phyloP scores from a whole-genome alignment of 1,140 invertebrate species.

The Goniozus legneri region DNA sequence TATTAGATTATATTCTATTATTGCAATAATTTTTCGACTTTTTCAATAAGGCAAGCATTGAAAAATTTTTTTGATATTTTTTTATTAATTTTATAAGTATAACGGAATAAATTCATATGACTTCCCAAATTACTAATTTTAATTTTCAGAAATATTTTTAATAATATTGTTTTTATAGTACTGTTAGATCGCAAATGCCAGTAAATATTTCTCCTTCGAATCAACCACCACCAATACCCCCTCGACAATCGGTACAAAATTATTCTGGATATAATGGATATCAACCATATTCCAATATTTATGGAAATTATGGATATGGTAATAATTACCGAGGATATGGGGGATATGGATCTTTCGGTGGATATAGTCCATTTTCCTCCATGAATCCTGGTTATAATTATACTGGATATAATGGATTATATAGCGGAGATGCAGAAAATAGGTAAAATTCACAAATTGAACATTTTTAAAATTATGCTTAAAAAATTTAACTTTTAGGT shows the following conservation, averaged over 20 bases:
- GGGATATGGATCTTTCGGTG: constrained; percentile 24
- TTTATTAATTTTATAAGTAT: no score
- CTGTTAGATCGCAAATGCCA: no score
- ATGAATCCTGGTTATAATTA: constrained; percentile 40
- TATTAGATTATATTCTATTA: no score
- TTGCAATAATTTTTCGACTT: no score
- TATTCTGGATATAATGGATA: constrained; percentile 33
- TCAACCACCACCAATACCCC: constrained; percentile 41
- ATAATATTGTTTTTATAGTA: no score
- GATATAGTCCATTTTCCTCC: constrained; percentile 30
- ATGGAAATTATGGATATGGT: constrained; percentile 35
- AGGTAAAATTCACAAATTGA: constrained; percentile 42
- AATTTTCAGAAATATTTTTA: no score
- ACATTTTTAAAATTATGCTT: constrained; percentile 6
- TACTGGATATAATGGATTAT: constrained; percentile 43
- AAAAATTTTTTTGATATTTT: no score
- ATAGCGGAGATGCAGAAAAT: constrained; percentile 61
- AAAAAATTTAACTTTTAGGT: constrained; percentile 53
- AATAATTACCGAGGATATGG: constrained; percentile 36
- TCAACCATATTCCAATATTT: constrained; percentile 35
- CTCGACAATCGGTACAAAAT: constrained; percentile 26
- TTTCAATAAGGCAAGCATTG: no score
- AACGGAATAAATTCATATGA: no score
- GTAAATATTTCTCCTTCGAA: no score
- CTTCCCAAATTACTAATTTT: no score